Evolutionary conservation across 1,140 invertebrate species (phyloP), one percentile per base, ranked within the genome.

Genomic region (Polypedilum pembai): DNA sequence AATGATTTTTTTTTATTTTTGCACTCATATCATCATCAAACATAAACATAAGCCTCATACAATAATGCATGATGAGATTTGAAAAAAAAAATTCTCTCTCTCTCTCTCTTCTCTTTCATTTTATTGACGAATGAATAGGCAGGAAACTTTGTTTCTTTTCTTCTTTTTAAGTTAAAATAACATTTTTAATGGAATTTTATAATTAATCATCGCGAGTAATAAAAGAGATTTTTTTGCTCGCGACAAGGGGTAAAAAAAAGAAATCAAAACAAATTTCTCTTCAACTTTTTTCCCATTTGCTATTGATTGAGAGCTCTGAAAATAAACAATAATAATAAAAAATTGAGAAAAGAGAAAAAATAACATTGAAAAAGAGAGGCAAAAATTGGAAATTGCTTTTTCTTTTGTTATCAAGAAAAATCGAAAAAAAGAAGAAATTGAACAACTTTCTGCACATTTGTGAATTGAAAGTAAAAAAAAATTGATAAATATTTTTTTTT

Each of bases 111-210:
- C 15, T 45, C 15, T 12, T 8, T 12, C 41, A 56, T 56, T 56
- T 56, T 15, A 56, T n/a, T 15, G 12, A 56, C 45, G 45, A 56
- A n/a, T 56, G 45, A 56, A 56, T 56, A 56, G 45, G 45, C 45
- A 56, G 45, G 12, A 69, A 56, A 69, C 20, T 7, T 18, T 69
- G n/a, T 69, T 69, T 69, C 65, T 18, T 69, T 66, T 69, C 65
- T 69, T 69, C 8, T 69, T n/a, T n/a, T 69, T 20, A 21, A 7
- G 17, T 69, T 69, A 18, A 20, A 69, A 33, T 33, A 33, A 18
- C 65, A 69, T 69, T 69, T 56, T 69, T 69, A 69, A 69, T 69
- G 65, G 65, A 69, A 20, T 69, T 69, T 69, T 69, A 69, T 69
- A 69, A 69, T 69, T 69, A 69, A 69, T 69, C 65, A 69, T 33